Percentiles rank a stretch among this genome's conserved stretches.
Evolutionary conservation across 1,140 invertebrate genomes (phyloP).

Genomic region (Drosophila arizonae): DNA sequence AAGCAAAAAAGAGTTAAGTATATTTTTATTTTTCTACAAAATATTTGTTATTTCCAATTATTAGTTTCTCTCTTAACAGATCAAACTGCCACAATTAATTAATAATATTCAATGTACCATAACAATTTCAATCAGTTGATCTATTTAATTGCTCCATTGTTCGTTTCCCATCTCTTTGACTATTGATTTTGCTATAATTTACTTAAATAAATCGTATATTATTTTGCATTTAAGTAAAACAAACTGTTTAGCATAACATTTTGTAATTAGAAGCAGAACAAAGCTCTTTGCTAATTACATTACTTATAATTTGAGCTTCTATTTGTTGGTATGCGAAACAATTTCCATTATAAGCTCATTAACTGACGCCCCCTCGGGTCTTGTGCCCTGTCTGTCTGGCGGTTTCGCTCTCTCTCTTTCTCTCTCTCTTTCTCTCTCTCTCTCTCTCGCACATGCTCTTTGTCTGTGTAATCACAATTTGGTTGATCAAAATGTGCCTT

Average conservation of each 20-base stretch:
- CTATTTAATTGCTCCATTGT: no score
- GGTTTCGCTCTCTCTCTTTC: neutral
- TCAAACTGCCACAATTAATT: no score
- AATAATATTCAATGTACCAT: no score
- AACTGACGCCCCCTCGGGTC: conserved; percentile 34
- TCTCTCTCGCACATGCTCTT: neutral
- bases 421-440: neutral
- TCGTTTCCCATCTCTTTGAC: no score
- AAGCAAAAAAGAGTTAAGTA: no score
- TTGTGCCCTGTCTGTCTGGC: neutral
- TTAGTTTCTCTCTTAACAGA: no score
- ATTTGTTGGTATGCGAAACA: conserved; percentile 19
- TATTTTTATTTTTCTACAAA: no score
- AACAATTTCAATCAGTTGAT: no score
- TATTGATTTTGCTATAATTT: no score
- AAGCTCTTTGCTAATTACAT: conserved; percentile 20
- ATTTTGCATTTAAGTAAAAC: neutral
- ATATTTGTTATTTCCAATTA: no score
- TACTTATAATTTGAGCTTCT: conserved; percentile 24
- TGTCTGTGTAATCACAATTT: conserved; percentile 59
- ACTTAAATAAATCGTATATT: no score
- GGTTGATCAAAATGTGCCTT: conserved; percentile 54
- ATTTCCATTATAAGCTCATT: conserved; percentile 74
- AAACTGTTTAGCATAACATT: conserved; percentile 9
- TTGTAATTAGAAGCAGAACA: conserved; percentile 18